Evolutionary conservation across 2,797 vertebrate genomes (phyloP).

Genomic region (Propithecus perrieri): DNA sequence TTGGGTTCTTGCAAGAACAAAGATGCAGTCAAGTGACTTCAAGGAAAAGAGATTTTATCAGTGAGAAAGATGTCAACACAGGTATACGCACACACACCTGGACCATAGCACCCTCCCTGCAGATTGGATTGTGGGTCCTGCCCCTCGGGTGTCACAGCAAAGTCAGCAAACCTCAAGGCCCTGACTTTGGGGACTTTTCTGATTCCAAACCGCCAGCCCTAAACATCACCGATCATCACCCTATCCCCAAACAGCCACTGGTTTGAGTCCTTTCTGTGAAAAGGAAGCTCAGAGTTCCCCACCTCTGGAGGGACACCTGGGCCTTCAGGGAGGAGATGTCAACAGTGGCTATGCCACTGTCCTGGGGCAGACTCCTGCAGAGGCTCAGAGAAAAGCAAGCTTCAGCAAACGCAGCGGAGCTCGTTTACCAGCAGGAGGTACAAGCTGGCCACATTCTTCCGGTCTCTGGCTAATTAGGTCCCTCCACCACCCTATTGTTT

Average conservation of each 20-base stretch:
- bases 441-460: background rate
- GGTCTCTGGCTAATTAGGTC: background rate
- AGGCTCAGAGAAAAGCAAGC: background rate
- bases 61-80: background rate
- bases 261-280: background rate
- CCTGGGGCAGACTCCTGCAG: background rate
- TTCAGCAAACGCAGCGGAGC: rapidly evolving
- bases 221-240: background rate
- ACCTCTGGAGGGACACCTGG: background rate
- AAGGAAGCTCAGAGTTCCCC: background rate
- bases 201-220: background rate
- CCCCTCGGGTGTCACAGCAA: background rate
- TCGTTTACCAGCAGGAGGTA: too few species aligned
- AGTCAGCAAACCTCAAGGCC: background rate
- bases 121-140: background rate
- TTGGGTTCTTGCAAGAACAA: background rate
- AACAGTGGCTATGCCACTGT: background rate
- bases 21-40: background rate
- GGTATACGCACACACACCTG: background rate
- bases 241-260: background rate
- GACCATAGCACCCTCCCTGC: background rate
- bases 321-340: rapidly evolving
- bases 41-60: background rate
- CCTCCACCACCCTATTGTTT: background rate
- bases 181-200: background rate